These are phyloP conservation scores for Trochalopteron elliotii DNA, from an alignment of 2,113 vertebrate genomes.

Conservation along the genomic window DNA sequence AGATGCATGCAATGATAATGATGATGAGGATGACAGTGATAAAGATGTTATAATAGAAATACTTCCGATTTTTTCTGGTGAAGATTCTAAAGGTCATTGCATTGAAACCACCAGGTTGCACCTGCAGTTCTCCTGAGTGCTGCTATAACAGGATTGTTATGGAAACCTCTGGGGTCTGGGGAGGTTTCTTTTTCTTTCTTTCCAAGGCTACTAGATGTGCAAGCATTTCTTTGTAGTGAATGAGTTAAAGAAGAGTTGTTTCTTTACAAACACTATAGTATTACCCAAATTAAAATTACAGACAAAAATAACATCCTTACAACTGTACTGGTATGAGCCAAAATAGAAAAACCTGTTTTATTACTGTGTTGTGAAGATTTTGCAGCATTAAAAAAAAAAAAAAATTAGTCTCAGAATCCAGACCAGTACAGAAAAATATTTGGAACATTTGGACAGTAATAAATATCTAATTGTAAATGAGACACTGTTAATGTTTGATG, in stretches of 20 bases:
- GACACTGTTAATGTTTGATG: constrained; percentile 53
- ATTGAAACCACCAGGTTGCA: neutral
- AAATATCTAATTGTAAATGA: constrained; percentile 45
- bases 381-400: neutral
- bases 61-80: neutral
- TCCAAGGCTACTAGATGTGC: neutral
- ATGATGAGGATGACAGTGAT: neutral
- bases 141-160: neutral
- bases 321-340: neutral
- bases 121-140: neutral
- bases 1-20: neutral
- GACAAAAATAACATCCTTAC: neutral
- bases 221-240: neutral
- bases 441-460: neutral
- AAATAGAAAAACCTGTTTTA: neutral
- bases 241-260: neutral
- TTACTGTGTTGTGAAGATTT: neutral
- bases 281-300: neutral
- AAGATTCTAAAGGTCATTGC: neutral
- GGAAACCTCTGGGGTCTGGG: neutral
- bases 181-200: neutral
- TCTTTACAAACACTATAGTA: neutral
- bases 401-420: neutral
- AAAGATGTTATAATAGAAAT: neutral
- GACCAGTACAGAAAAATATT: neutral